Evolutionary conservation across 1,140 invertebrate species (phyloP), one percentile per base, ranked within the genome.

Genomic region (Zaprionus vittiger): DNA sequence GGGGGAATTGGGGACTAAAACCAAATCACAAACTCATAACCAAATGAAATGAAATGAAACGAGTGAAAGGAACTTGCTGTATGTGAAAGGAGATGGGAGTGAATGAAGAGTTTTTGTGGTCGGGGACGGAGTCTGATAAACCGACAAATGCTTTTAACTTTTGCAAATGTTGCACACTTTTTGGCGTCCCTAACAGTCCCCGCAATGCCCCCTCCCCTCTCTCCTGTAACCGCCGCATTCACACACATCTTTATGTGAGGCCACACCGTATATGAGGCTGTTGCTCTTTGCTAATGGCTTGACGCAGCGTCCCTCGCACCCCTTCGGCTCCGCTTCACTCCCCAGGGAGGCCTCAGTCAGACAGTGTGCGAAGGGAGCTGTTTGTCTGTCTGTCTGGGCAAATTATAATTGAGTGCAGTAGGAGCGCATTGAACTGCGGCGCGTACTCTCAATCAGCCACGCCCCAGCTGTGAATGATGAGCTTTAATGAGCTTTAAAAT

Each of bases 321-420:
- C n/a, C n/a, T 7, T 7, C n/a, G 14, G 5, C 38, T 6, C 38
- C 4, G 15, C 15, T 22, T 49, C 14, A 6, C 31, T 84, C 75
- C 75, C 79, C 15, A 49, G 59, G 66, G 61, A 69, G 75, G 26
- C 54, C 47, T 74, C 31, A 12, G 26, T 49, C 49, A 15, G 49
- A n/a, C n/a, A 14, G 6, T 31, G 28, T 74, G 66, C 44, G 56
- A 20, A 31, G 64, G 31, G 59, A 47, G 44, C 38, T 56, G 65
- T 12, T 61, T 76, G 54, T 72, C 55, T 76, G 73, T 65, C 80
- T 69, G 83, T 74, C 83, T 86, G 80, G 28, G 83, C 78, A 87
- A 87, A 89, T 83, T 89, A 89, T 89, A 87, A 87, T 87, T 87
- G 84, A 87, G 83, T 89, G 83, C 83, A 89, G 57, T 67, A 72